Base-by-base conservation (phyloP, 2,888 invertebrate species). In the Suillia variegata region DNA sequence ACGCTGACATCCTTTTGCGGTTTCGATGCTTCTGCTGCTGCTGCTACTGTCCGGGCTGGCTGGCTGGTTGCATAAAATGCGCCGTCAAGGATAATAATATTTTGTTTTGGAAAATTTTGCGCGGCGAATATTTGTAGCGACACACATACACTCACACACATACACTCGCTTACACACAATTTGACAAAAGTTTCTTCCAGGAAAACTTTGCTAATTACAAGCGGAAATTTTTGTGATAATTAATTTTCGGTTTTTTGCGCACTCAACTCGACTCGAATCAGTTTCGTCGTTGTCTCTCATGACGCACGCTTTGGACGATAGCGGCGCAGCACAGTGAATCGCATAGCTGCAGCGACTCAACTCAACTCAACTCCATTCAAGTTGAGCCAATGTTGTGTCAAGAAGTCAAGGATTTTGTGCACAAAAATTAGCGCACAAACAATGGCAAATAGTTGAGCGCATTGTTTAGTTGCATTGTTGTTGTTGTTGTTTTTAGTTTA, bases 131-230 rank as follows among this genome's bases (percentile, higher is more conserved):
- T n/a, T 6, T 38, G n/a, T 10, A 5, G n/a, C 2, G 38, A 15
- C 17, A 17, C 38, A 15, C 5, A 15, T 38, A 17, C 38, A 6
- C n/a, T n/a, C n/a, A n/a, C n/a, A n/a, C n/a, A n/a, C n/a, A n/a
- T n/a, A n/a, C n/a, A n/a, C n/a, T n/a, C n/a, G n/a, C n/a, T n/a
- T n/a, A n/a, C n/a, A 22, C 49, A 24, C 22, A n/a, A 22, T 49
- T 58, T 48, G 58, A 58, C 48, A 59, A 61, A 26, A 58, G 61
- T 56, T 63, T 61, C 38, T 42, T 54, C 54, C 63, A 26, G 61
- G 53, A 54, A 61, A 63, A 63, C 63, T 63, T 63, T 63, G 61
- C 63, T 61, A 63, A 63, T 63, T 63, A 61, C 59, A 56, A 56
- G 59, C 31, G 56, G 26, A 56, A 53, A 61, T 59, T 63, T 63